Base-by-base conservation (phyloP, 2,113 vertebrate genomes). In the Corythoichthys intestinalis region DNA sequence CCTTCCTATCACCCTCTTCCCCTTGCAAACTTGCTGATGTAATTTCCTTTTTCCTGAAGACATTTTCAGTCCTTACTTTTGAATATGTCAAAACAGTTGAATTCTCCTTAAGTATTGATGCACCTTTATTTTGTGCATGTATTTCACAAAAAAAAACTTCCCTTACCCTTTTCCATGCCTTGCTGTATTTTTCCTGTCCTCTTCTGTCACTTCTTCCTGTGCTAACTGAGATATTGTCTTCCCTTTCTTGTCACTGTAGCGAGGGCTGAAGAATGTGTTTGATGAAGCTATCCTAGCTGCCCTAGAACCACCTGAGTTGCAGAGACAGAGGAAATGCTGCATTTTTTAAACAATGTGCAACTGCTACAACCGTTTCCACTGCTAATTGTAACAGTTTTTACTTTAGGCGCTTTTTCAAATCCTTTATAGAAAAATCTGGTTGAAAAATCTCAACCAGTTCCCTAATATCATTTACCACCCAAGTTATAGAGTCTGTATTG, bases 181-280 rank as follows among this genome's bases (percentile, higher is more conserved):
- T 56, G 70, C 66, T 64, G 70, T 77, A 74, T 79, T 77, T 67
- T 63, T 71, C 67, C 34, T 64, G 0, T 63, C 39, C 57, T 68
- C 46, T 72, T 64, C 66, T 54, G 34, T 56, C 64, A 13, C 85
- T 75, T 90, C 85, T 91, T 85, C 93, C 91, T 94, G 86, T 93
- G 77, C 90, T 92, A 90, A 88, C 41, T 49, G 39, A 71, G 56
- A 71, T 87, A 15, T 77, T 80, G 92, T 95, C 88, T 94, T 93
- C 92, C 87, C 77, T 86, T 94, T 94, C 93, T 92, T 95, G 94
- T 94, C 92, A 54, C 93, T 93, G 70, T 97, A 99, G 97, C 96
- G 97, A 96, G 97, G 97, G 96, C 96, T 99, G 96, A 99, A 98
- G 96, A 98, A 99, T 96, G 97, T 98, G 91, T 99, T 98, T 98